Evolutionary conservation across 2,797 vertebrate species (phyloP), one percentile per base, ranked within the genome.

Genomic region (Aldrovandia affinis): DNA sequence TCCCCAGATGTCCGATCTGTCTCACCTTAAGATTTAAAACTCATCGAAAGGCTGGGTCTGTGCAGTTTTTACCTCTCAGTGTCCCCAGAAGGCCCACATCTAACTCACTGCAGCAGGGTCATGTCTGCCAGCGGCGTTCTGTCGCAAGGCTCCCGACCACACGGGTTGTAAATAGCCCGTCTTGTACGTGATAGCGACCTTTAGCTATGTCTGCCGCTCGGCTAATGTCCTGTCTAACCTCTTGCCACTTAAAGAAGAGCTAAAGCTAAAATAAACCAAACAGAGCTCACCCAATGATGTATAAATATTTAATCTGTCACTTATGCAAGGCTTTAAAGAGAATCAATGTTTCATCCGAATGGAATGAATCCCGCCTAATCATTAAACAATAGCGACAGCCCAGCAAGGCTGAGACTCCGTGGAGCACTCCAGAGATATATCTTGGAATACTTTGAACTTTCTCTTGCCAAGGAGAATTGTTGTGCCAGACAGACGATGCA

Each of bases 401-500:
- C 86, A 81, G 47, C 18, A 78, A 84, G 83, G 86, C 63, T 39
- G 83, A 84, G 84, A 81, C 85, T 85, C 73, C 65, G 77, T 52
- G n/a, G 68, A 84, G 84, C 84, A 82, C 88, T 87, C 87, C 81
- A 83, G 83, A 88, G 89, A 89, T 83, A 36, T 20, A 82, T 86
- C 57, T 87, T 87, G 87, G 88, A 91, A 89, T 88, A 85, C 81
- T 86, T 57, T 80, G 84, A 88, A 87, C 78, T 83, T 88, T 77
- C 82, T 83, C 84, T 84, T 88, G 86, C 87, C 87, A 90, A 87
- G 85, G 81, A 84, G 78, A 87, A 85, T 85, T 87, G 85, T 85
- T 85, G 83, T 89, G 87, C 90, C 88, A 87, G 84, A 84, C 85
- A 88, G 85, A 88, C 87, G 88, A 88, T 85, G 85, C 87, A 87